Evolutionary conservation across 2,113 vertebrate species (phyloP).

Genomic region (Periophthalmus modestus): DNA sequence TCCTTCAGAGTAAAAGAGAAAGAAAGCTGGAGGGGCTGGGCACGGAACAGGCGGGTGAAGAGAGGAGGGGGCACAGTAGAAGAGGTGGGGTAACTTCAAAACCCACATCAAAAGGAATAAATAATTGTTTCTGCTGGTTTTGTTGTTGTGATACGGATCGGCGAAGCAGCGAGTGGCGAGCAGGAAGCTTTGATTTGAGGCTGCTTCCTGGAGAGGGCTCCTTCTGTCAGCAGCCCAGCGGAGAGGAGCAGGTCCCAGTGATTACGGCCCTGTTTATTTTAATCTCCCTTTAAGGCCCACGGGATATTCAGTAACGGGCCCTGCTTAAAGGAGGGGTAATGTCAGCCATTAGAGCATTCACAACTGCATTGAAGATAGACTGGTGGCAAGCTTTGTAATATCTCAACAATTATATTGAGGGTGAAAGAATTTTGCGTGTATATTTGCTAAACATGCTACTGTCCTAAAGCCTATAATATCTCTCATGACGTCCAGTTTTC

Average conservation of each 20-base stretch:
- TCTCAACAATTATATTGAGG: background rate
- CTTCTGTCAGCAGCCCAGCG: slow-evolving; percentile 89
- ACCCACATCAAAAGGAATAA: slow-evolving; percentile 99
- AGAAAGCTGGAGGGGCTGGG: slow-evolving; percentile 60
- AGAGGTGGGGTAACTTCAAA: slow-evolving; percentile 83
- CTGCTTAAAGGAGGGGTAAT: slow-evolving; percentile 33
- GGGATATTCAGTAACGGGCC: slow-evolving; percentile 77
- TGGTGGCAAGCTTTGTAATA: background rate
- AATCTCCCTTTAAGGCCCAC: slow-evolving; percentile 85
- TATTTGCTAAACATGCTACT: background rate
- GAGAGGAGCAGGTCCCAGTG: slow-evolving; percentile 86
- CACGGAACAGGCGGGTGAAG: slow-evolving; percentile 66
- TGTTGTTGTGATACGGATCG: slow-evolving; percentile 97
- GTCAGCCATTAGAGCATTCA: background rate
- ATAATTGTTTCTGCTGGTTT: slow-evolving; percentile 99
- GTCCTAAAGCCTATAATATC: background rate
- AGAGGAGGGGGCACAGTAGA: slow-evolving; percentile 59
- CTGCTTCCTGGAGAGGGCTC: slow-evolving; percentile 90
- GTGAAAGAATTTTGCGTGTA: background rate
- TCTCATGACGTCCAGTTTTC: background rate
- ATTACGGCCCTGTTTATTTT: slow-evolving; percentile 99
- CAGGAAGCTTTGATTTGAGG: slow-evolving; percentile 95
- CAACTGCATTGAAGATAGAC: slow-evolving; percentile 7
- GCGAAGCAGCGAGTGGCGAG: slow-evolving; percentile 94
- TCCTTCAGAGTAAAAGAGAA: slow-evolving; percentile 71